phyloP scores from a whole-genome alignment of 2,888 invertebrate genomes.

The Temnothorax ravouxi region DNA sequence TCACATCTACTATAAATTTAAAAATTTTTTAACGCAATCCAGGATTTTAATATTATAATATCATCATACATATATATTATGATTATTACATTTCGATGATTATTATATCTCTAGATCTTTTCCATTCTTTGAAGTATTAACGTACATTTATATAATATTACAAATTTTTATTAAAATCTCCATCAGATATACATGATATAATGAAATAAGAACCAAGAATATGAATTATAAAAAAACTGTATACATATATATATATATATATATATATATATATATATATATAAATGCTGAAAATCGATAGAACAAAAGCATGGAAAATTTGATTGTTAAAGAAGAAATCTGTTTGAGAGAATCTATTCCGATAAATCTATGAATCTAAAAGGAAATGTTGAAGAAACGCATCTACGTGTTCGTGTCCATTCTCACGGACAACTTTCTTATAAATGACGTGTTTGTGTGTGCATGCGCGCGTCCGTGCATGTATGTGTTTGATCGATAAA shows the following conservation, averaged over 20 bases:
- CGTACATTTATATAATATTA: not conserved
- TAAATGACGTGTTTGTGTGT: not conserved
- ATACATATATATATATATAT: too few species aligned
- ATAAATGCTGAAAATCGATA: not conserved
- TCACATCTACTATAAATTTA: not conserved
- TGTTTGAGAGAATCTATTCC: slow-evolving; percentile 3
- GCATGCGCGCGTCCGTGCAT: not conserved
- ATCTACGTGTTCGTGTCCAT: slow-evolving; percentile 4
- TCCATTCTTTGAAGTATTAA: slow-evolving; percentile 5
- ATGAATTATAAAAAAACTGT: too few species aligned
- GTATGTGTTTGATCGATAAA: not conserved
- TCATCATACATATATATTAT: not conserved
- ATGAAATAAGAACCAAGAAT: too few species aligned
- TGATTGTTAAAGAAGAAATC: not conserved
- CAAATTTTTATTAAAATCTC: not conserved
- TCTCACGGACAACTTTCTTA: slow-evolving; percentile 18
- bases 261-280: too few species aligned
- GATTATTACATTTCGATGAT: not conserved
- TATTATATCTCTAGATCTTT: not conserved
- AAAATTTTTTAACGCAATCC: not conserved
- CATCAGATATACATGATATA: not conserved
- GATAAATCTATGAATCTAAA: not conserved
- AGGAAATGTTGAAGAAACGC: not conserved
- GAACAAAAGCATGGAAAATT: not conserved
- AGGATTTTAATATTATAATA: not conserved